These are phyloP conservation scores for Acestrorhynchus altus DNA, from an alignment of 2,797 vertebrate species.

Conservation along the genomic window DNA sequence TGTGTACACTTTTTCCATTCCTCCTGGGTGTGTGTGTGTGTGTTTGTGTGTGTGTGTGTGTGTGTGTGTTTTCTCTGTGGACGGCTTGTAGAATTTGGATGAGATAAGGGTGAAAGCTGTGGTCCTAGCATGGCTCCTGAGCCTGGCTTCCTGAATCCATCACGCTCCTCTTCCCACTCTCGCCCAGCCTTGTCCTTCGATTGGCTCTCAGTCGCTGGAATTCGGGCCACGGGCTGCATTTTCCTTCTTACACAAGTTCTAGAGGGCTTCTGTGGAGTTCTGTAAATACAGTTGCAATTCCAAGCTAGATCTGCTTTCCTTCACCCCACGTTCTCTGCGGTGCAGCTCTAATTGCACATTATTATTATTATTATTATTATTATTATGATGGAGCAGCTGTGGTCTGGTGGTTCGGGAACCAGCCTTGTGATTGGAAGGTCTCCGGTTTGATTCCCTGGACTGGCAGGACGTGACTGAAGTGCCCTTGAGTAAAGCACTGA, in stretches of 20 bases:
- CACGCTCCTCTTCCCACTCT: conserved; percentile 23
- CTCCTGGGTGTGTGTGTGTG: background rate
- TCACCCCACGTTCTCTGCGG: background rate
- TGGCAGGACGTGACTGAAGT: no score
- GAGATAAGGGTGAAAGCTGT: conserved; percentile 49
- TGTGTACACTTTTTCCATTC: conserved; percentile 21
- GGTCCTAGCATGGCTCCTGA: conserved; percentile 52
- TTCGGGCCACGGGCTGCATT: background rate
- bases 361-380: no score
- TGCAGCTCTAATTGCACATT: conserved; percentile 1
- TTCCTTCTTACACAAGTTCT: background rate
- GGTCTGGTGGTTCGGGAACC: no score
- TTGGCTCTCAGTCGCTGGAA: background rate
- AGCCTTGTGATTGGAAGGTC: no score
- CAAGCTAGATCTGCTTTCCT: background rate
- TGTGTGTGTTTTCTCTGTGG: conserved; percentile 25
- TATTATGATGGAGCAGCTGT: no score
- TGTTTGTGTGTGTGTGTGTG: conserved; percentile 24
- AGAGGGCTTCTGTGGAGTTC: no score
- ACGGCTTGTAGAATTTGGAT: background rate
- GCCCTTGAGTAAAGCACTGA: no score
- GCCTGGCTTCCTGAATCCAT: conserved; percentile 41
- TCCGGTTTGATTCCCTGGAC: no score
- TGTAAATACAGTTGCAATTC: no score
- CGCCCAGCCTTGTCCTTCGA: background rate